A percentile compares a stretch with the other conserved stretches of the same genome.
These are phyloP conservation scores for Acipenser ruthenus DNA, from an alignment of 2,797 vertebrate genomes.

Conservation along the genomic window DNA sequence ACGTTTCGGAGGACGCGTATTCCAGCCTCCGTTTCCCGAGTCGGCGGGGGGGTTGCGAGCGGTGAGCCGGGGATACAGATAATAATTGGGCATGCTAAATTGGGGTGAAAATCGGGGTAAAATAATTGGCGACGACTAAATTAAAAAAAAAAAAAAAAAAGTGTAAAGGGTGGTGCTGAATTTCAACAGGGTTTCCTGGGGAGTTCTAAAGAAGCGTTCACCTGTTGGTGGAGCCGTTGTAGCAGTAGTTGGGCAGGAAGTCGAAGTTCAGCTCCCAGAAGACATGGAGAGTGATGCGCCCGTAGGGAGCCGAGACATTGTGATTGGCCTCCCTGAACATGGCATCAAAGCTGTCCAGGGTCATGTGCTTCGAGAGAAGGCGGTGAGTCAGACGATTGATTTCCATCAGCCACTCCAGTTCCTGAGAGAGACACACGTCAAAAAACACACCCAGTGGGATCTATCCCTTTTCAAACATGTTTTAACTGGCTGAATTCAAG, in stretches of 20 bases:
- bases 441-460: background rate
- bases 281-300: constrained; percentile 80
- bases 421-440: constrained; percentile 45
- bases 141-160: no score
- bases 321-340: constrained; percentile 88
- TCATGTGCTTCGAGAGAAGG: constrained; percentile 82
- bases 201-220: constrained; percentile 34
- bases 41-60: no score
- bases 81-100: no score
- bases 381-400: constrained; percentile 80
- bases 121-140: no score
- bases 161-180: no score
- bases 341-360: constrained; percentile 81
- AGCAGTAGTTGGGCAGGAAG: constrained; percentile 86
- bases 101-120: no score
- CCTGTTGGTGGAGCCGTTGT: constrained; percentile 85
- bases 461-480: background rate
- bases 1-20: no score
- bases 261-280: constrained; percentile 90
- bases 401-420: constrained; percentile 82
- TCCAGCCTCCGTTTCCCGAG: no score
- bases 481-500: no score
- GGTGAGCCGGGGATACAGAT: no score
- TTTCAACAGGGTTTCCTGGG: no score
- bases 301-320: constrained; percentile 80